Conservation (phyloP, 2,113 vertebrate genomes). For the Arizona elegans region DNA sequence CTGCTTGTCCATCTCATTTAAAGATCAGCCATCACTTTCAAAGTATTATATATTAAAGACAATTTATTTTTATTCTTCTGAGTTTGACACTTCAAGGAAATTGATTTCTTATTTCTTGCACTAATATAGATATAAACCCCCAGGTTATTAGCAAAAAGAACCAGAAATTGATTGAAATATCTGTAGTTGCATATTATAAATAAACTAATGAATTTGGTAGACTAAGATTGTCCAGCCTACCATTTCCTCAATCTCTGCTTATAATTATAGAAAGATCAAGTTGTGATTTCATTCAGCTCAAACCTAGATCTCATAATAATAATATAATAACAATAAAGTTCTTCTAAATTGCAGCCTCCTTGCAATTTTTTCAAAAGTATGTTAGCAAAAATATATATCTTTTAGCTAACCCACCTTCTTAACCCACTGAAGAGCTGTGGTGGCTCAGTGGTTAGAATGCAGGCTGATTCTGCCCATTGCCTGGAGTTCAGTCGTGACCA, state of each 20-base stretch:
- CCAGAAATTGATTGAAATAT: neutral
- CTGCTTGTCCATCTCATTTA: neutral
- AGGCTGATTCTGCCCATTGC: no score
- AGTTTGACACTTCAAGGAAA: neutral
- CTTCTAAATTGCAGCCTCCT: neutral
- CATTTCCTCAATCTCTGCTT: neutral
- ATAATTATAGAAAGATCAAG: neutral
- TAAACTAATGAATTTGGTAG: neutral
- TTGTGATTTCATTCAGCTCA: neutral
- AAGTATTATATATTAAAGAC: neutral
- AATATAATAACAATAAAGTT: neutral
- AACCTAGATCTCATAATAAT: neutral
- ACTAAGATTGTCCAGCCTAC: neutral
- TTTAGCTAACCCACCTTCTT: neutral
- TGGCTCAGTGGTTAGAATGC: no score
- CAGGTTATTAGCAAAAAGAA: neutral
- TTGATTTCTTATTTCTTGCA: neutral
- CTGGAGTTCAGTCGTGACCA: no score
- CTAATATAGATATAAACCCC: no score
- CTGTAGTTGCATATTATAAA: neutral
- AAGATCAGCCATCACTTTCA: neutral
- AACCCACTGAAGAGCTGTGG: no score
- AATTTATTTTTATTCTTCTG: neutral
- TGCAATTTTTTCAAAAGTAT: neutral
- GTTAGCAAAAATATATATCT: neutral